Conservation (phyloP, 2,113 vertebrate species). For the Chloropsis hardwickii region DNA sequence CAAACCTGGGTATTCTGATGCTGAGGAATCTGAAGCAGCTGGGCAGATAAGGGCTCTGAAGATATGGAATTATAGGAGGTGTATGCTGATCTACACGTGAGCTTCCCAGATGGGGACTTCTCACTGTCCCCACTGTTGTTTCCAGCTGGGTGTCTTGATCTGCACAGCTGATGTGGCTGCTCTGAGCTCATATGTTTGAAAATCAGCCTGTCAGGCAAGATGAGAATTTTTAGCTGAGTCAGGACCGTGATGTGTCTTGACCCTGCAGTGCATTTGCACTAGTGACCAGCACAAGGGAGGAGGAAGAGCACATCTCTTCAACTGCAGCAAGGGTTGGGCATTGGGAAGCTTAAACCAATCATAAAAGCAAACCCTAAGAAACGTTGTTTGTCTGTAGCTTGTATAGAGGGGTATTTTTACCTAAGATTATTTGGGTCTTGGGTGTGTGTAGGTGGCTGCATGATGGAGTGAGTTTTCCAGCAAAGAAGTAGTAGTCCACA, state of each 20-base stretch:
- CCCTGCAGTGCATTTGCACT: fast-evolving
- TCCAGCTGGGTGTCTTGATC: background rate
- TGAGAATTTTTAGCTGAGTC: background rate
- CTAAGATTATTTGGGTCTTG: background rate
- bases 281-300: background rate
- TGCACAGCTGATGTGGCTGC: background rate
- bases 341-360: background rate
- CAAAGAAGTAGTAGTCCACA: fast-evolving
- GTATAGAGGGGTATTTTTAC: background rate
- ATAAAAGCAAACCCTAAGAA: background rate
- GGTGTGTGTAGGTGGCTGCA: background rate
- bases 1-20: background rate
- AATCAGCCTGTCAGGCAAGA: background rate
- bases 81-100: background rate
- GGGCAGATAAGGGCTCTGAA: background rate
- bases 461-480: background rate
- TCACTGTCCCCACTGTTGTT: background rate
- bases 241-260: background rate
- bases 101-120: background rate
- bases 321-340: too few species aligned
- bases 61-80: background rate
- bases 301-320: background rate
- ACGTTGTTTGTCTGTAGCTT: background rate
- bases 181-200: background rate
- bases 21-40: background rate